phyloP scores from a whole-genome alignment of 2,113 vertebrate genomes.

The Oryzias celebensis region DNA sequence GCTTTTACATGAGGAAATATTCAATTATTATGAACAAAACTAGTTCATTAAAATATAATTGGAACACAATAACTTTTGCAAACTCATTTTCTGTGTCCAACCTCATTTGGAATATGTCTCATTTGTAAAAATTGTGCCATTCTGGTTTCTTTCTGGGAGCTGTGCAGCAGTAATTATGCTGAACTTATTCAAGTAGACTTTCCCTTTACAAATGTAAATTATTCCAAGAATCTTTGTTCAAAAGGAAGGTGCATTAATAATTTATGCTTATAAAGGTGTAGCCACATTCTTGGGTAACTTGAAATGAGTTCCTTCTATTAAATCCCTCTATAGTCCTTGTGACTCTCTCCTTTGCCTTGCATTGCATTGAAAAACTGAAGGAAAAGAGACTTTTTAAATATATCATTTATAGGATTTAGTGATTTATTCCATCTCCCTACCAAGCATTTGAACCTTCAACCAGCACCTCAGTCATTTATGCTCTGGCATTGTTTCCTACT shows the following conservation, averaged over 20 bases:
- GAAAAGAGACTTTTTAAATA: too few species aligned
- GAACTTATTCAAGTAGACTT: slow-evolving; percentile 21
- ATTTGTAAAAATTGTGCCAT: slow-evolving; percentile 50
- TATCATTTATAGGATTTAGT: too few species aligned
- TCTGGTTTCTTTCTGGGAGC: slow-evolving; percentile 56
- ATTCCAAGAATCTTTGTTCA: slow-evolving; percentile 19
- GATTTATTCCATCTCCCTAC: too few species aligned
- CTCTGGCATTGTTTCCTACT: too few species aligned
- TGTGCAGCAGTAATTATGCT: slow-evolving; percentile 17
- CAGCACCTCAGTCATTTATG: too few species aligned
- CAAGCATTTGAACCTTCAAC: too few species aligned
- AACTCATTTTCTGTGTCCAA: slow-evolving; percentile 69
- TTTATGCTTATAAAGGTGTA: slow-evolving; percentile 3
- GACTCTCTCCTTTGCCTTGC: too few species aligned
- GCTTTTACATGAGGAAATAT: slow-evolving; percentile 68
- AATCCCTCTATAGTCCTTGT: not conserved
- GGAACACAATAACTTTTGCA: slow-evolving; percentile 72
- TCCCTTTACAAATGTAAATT: slow-evolving; percentile 17
- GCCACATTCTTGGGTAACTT: not conserved
- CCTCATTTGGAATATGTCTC: slow-evolving; percentile 65
- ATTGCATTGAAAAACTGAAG: too few species aligned
- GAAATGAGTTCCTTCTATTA: slow-evolving; percentile 8
- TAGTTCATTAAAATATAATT: slow-evolving; percentile 79
- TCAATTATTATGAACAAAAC: slow-evolving; percentile 77
- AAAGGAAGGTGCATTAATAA: slow-evolving; percentile 25